These are phyloP conservation scores for Sterna hirundo DNA, from an alignment of 2,113 vertebrate species.

Conservation along the genomic window DNA sequence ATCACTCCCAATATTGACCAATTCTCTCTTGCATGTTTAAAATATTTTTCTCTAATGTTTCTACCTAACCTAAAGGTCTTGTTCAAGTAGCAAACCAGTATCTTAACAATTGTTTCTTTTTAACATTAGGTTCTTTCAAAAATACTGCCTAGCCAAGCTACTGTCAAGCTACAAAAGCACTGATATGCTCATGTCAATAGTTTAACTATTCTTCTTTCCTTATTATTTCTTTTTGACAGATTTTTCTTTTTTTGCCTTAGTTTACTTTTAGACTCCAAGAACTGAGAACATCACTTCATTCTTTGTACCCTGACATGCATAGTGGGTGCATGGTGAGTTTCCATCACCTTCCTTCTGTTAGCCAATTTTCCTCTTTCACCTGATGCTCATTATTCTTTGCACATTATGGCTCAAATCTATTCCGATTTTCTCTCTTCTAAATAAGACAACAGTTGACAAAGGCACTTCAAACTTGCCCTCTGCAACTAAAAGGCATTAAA, in stretches of 20 bases:
- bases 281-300: background rate
- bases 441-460: background rate
- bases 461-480: background rate
- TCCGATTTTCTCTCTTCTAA: background rate
- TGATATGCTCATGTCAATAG: rapidly evolving
- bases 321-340: background rate
- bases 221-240: background rate
- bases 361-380: background rate
- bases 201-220: background rate
- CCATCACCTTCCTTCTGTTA: background rate
- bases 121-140: background rate
- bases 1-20: background rate
- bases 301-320: background rate
- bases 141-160: background rate
- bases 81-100: background rate
- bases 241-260: background rate
- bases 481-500: background rate
- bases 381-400: background rate
- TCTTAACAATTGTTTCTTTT: background rate
- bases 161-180: background rate
- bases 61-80: background rate
- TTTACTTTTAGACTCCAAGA: background rate
- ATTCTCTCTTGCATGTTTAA: background rate
- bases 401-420: background rate
- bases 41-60: background rate